phyloP scores from a whole-genome alignment of 2,888 invertebrate genomes.

The Drosophila ochracea region DNA sequence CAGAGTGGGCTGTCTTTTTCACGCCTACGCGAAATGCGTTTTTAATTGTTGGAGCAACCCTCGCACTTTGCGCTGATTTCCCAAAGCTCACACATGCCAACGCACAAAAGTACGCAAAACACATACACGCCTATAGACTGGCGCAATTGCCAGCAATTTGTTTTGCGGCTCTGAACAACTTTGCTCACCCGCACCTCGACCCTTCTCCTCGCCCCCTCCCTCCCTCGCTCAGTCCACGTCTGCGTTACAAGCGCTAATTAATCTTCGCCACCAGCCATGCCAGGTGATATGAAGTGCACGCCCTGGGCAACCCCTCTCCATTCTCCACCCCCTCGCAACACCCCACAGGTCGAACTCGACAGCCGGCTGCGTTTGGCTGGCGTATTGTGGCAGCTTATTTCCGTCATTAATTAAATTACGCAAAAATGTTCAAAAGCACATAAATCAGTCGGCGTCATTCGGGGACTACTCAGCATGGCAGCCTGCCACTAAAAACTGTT shows the following conservation, averaged over 20 bases:
- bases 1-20: slow-evolving; percentile 11
- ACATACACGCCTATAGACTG: slow-evolving; percentile 18
- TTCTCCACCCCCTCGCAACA: neutral
- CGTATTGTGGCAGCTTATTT: slow-evolving; percentile 69
- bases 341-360: slow-evolving; percentile 17
- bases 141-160: slow-evolving; percentile 74
- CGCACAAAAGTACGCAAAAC: slow-evolving; percentile 3
- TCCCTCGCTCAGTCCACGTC: neutral
- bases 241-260: slow-evolving; percentile 79
- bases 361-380: slow-evolving; percentile 43
- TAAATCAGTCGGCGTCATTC: slow-evolving; percentile 77
- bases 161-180: slow-evolving; percentile 63
- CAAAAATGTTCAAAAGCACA: slow-evolving; percentile 80
- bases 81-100: slow-evolving; percentile 44
- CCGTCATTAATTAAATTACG: slow-evolving; percentile 82
- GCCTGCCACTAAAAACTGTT: slow-evolving; percentile 44
- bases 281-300: slow-evolving; percentile 68
- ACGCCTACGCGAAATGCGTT: slow-evolving; percentile 51
- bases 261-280: slow-evolving; percentile 64
- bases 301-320: slow-evolving; percentile 16
- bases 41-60: slow-evolving; percentile 61
- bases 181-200: slow-evolving; percentile 14
- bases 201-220: neutral
- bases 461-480: slow-evolving; percentile 37
- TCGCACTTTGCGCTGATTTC: slow-evolving; percentile 74